Conservation (phyloP, 1,140 invertebrate species). For the Sipha flava region DNA sequence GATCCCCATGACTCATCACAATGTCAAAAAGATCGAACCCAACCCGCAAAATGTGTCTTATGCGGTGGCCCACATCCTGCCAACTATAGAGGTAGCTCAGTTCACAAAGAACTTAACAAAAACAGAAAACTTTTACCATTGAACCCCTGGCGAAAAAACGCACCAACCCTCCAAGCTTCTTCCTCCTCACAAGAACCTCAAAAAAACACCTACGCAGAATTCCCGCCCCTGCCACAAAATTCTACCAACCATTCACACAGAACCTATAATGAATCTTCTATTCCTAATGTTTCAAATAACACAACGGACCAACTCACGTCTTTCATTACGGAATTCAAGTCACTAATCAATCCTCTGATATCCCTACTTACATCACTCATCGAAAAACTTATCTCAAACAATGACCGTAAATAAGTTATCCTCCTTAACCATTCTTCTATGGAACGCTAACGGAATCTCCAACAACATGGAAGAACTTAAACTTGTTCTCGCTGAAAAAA, state of each 20-base stretch:
- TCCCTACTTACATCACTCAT: neutral
- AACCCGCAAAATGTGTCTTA: slow-evolving; percentile 32
- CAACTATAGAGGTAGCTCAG: neutral
- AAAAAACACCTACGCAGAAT: neutral
- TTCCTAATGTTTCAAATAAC: neutral
- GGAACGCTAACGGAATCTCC: slow-evolving; percentile 35
- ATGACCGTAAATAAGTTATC: no score
- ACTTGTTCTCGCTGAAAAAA: no score
- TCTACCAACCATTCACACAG: no score
- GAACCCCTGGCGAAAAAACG: no score
- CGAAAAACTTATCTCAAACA: neutral
- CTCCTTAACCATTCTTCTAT: neutral
- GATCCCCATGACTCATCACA: slow-evolving; percentile 41
- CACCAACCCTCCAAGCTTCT: no score
- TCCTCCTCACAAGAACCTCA: neutral
- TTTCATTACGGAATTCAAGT: no score
- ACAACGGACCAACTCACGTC: neutral
- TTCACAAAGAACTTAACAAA: no score
- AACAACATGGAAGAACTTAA: no score
- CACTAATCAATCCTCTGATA: no score
- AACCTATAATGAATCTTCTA: no score
- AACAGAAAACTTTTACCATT: no score
- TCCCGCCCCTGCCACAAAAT: neutral
- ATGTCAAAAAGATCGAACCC: slow-evolving; percentile 41
- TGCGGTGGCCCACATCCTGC: neutral